phyloP scores from a whole-genome alignment of 2,113 vertebrate species.

The Hyla sarda region DNA sequence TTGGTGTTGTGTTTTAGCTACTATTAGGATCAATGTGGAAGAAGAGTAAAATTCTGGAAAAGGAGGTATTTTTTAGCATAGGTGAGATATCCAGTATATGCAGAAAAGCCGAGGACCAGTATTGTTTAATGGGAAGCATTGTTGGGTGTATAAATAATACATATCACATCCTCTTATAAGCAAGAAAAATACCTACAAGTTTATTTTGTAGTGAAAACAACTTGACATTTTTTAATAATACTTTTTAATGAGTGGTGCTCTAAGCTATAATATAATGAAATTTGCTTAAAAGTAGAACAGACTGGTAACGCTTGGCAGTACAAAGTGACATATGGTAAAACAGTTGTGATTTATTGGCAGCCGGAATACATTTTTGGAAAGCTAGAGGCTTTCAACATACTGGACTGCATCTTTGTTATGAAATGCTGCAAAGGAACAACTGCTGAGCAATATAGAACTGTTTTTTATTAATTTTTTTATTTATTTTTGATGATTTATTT shows the following conservation, averaged over 20 bases:
- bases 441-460: constrained; percentile 57
- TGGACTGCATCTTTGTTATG: constrained; percentile 74
- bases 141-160: neutral
- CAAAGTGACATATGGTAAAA: constrained; percentile 88
- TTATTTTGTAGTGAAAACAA: constrained; percentile 75
- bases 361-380: constrained; percentile 72
- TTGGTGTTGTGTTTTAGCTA: neutral
- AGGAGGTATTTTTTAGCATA: neutral
- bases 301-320: constrained; percentile 89
- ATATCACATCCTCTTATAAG: constrained; percentile 63
- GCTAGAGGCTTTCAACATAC: constrained; percentile 75
- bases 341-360: constrained; percentile 89
- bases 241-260: constrained; percentile 88
- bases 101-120: neutral
- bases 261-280: constrained; percentile 90
- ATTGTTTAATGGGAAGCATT: constrained; percentile 6
- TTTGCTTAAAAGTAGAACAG: constrained; percentile 89
- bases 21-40: neutral
- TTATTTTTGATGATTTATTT: constrained; percentile 12
- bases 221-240: constrained; percentile 85
- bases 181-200: constrained; percentile 70
- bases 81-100: no score
- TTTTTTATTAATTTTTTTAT: constrained; percentile 41
- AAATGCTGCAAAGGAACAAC: constrained; percentile 65
- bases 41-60: neutral